A percentile compares a stretch with the other conserved stretches of the same genome.
Evolutionary conservation across 2,797 vertebrate species (phyloP).

Genomic region (Pseudopleuronectes americanus): DNA sequence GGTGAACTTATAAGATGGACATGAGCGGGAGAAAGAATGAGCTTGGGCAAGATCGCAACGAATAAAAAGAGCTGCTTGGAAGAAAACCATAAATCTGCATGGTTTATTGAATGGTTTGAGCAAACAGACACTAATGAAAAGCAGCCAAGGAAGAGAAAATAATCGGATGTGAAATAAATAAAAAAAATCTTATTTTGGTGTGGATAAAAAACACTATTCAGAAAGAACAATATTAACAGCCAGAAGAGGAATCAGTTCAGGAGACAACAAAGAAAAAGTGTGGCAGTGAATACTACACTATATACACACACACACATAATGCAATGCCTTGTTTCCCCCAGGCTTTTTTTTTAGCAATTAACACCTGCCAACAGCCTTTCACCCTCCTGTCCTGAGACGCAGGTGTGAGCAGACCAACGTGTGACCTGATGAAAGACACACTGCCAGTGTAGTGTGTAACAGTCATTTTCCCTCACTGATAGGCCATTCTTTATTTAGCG

Average conservation of each 20-base stretch:
- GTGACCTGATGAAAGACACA: constrained; percentile 80
- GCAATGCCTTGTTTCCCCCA: constrained; percentile 34
- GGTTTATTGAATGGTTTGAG: constrained; percentile 40
- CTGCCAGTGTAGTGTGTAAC: constrained; percentile 67
- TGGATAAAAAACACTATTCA: constrained; percentile 10
- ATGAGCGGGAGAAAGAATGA: constrained; percentile 22
- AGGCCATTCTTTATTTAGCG: constrained; percentile 75
- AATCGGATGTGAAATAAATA: constrained; percentile 23
- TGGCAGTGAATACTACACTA: neutral
- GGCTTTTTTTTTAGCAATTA: constrained; percentile 77
- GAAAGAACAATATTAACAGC: constrained; percentile 4
- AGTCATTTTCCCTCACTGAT: constrained; percentile 74
- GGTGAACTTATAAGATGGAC: constrained; percentile 38
- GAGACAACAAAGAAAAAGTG: neutral
- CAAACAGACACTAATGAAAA: constrained; percentile 20
- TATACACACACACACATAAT: neutral
- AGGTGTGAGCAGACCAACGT: constrained; percentile 75
- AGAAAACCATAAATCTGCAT: constrained; percentile 51
- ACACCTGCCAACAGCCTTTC: constrained; percentile 76
- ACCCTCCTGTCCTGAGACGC: constrained; percentile 66
- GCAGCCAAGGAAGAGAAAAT: constrained; percentile 26
- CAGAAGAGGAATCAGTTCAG: neutral
- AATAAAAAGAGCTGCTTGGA: constrained; percentile 42
- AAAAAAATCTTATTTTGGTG: constrained; percentile 23
- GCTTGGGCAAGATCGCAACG: constrained; percentile 21